Conservation (phyloP, 2,888 invertebrate genomes). For the Oscheius sp. region DNA sequence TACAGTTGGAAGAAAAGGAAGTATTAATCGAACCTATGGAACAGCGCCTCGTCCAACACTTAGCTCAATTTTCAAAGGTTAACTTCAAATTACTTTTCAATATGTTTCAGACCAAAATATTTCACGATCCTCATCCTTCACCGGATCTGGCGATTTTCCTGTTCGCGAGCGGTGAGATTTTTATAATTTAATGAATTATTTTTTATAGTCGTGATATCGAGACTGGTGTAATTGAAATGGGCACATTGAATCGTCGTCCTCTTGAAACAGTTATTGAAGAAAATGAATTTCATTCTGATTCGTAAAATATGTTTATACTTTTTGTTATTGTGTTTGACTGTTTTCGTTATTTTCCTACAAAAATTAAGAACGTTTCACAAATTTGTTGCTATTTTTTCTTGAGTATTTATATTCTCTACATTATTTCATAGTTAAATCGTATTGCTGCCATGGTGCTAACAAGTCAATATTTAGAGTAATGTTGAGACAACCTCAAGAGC, state of each 20-base stretch:
- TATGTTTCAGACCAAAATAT: background rate
- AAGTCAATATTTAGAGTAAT: too few species aligned
- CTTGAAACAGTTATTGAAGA: conserved; percentile 22
- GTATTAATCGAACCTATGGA: background rate
- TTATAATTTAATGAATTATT: background rate
- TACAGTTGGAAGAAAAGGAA: background rate
- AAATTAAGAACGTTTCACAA: too few species aligned
- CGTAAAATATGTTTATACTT: too few species aligned
- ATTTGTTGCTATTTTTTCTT: too few species aligned
- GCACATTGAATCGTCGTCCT: conserved; percentile 2
- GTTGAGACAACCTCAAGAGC: too few species aligned
- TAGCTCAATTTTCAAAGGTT: conserved; percentile 6
- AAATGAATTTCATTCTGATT: conserved; percentile 11
- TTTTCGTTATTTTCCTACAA: too few species aligned
- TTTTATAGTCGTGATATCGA: conserved; percentile 7
- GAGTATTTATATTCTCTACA: too few species aligned
- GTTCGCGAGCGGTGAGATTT: background rate
- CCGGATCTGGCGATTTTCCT: background rate
- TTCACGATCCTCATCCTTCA: background rate
- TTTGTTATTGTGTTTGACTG: too few species aligned
- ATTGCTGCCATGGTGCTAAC: too few species aligned
- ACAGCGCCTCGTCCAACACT: conserved; percentile 3
- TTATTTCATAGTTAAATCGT: too few species aligned
- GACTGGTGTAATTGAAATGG: background rate
- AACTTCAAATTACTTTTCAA: background rate